These are phyloP conservation scores for Tympanoctomys barrerae DNA, from an alignment of 2,797 vertebrate species.

Conservation along the genomic window DNA sequence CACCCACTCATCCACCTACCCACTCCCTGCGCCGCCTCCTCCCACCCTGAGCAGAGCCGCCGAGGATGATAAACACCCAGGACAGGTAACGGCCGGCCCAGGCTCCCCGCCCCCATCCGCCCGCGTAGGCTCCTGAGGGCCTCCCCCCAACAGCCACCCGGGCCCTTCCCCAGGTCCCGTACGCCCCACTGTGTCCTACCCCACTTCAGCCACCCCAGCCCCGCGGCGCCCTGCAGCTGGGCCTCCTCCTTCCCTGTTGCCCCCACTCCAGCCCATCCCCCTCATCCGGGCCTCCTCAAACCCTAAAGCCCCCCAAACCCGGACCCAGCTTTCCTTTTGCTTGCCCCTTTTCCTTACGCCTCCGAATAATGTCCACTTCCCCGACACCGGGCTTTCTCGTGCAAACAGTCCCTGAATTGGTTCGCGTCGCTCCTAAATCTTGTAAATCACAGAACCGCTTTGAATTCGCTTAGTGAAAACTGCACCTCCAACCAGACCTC, in stretches of 20 bases:
- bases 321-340: neutral
- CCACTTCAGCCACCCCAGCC: neutral
- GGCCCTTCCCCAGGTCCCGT: neutral
- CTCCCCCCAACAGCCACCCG: neutral
- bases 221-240: neutral
- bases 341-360: neutral
- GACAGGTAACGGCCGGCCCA: slow-evolving; percentile 87
- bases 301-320: neutral
- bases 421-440: neutral
- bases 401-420: neutral
- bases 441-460: slow-evolving; percentile 34
- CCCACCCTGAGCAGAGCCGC: slow-evolving; percentile 84
- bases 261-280: slow-evolving; percentile 56
- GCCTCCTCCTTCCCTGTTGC: slow-evolving; percentile 61
- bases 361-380: neutral
- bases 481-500: neutral
- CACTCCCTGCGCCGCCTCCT: slow-evolving; percentile 80
- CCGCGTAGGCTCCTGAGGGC: neutral
- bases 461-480: neutral
- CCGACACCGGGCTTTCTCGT: neutral
- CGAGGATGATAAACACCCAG: slow-evolving; percentile 90
- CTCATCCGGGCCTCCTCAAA: slow-evolving; percentile 58
- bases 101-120: slow-evolving; percentile 77
- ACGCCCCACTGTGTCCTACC: neutral
- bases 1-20: slow-evolving; percentile 76